phyloP scores from a whole-genome alignment of 2,113 vertebrate species.

The Embiotoca jacksoni region DNA sequence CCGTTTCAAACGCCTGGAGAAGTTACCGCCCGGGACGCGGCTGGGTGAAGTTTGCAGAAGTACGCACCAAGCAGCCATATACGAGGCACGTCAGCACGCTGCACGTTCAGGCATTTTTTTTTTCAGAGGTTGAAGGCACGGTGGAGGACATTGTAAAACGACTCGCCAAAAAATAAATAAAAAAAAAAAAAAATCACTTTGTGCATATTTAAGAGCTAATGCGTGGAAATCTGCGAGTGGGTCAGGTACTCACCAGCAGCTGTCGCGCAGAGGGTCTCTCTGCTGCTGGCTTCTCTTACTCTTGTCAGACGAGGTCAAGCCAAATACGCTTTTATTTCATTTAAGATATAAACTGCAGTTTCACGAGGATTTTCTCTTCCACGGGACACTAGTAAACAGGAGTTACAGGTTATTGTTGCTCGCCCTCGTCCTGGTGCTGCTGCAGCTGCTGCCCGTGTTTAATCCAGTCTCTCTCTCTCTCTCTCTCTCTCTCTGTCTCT shows the following conservation, averaged over 20 bases:
- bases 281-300: slow-evolving; percentile 5
- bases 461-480: slow-evolving; percentile 51
- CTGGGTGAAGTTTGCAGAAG: slow-evolving; percentile 29
- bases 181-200: too few relatives aligned
- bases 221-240: not conserved
- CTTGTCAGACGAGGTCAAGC: slow-evolving; percentile 15
- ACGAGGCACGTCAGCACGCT: slow-evolving; percentile 23
- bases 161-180: not conserved
- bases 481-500: too few relatives aligned
- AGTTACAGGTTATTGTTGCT: not conserved
- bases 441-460: slow-evolving; percentile 13
- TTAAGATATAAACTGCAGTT: not conserved
- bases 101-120: not conserved
- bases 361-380: too few relatives aligned
- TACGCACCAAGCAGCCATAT: slow-evolving; percentile 8
- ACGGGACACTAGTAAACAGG: not conserved
- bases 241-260: slow-evolving; percentile 60
- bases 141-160: not conserved
- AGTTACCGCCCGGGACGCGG: too few relatives aligned
- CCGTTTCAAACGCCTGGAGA: too few relatives aligned
- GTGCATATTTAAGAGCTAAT: not conserved
- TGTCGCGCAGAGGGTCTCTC: not conserved
- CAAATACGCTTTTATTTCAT: not conserved
- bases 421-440: not conserved
- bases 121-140: not conserved